Conservation (phyloP, 2,797 vertebrate species). For the Eulemur albifrons region DNA sequence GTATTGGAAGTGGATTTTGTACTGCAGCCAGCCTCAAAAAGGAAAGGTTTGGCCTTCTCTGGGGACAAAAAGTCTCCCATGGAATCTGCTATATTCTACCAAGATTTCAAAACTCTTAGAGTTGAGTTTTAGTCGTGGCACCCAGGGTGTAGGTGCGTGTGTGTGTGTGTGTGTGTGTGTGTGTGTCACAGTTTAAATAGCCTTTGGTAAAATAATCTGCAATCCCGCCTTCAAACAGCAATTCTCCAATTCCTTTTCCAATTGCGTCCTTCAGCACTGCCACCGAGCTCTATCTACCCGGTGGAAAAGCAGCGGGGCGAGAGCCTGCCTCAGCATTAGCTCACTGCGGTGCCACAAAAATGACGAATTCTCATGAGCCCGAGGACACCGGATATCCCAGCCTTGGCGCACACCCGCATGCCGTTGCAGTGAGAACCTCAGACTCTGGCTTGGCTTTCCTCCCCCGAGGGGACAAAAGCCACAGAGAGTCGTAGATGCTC, state of each 20-base stretch:
- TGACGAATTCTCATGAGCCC: neutral
- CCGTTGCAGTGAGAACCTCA: neutral
- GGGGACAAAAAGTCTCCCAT: neutral
- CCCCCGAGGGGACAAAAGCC: neutral
- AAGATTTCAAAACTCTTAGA: neutral
- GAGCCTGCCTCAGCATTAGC: neutral
- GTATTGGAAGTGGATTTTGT: neutral
- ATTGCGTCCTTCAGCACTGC: neutral
- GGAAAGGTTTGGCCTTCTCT: neutral
- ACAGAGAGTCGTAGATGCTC: neutral
- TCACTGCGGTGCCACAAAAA: neutral
- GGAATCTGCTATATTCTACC: neutral
- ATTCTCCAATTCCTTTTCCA: neutral
- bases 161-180: neutral
- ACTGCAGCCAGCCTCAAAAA: neutral
- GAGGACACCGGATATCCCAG: neutral
- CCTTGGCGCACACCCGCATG: accelerated
- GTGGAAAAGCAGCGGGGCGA: neutral
- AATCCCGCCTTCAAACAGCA: neutral
- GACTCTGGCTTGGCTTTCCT: neutral
- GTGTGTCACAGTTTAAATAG: neutral
- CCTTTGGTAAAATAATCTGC: neutral
- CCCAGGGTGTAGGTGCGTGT: neutral
- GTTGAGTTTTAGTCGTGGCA: neutral
- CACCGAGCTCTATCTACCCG: neutral